Conservation (phyloP, 2,113 vertebrate genomes). For the Nothocercus julius region DNA sequence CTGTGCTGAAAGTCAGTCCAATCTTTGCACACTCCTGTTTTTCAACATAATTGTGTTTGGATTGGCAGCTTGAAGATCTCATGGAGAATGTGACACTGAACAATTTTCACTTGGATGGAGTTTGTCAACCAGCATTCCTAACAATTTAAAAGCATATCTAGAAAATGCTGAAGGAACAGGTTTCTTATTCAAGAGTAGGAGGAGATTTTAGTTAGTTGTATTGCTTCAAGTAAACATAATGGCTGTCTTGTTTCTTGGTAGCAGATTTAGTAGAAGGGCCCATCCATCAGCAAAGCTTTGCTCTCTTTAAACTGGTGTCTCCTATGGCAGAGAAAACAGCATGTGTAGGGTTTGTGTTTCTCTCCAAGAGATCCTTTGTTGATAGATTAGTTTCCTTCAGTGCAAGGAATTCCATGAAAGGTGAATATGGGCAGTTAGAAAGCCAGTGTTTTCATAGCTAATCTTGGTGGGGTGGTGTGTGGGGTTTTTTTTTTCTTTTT, state of each 20-base stretch:
- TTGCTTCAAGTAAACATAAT: background rate
- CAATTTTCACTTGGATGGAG: rapidly evolving
- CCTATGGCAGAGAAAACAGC: background rate
- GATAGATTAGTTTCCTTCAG: background rate
- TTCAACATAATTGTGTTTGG: rapidly evolving
- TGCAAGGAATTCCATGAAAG: rapidly evolving
- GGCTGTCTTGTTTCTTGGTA: background rate
- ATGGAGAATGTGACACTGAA: background rate
- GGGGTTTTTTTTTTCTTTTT: too few species aligned
- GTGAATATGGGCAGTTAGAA: background rate
- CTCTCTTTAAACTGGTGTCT: background rate
- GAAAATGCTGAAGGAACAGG: background rate
- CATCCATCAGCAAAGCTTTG: background rate
- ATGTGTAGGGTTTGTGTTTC: background rate
- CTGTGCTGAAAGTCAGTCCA: background rate
- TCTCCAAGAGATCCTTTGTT: background rate
- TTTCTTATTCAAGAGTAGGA: background rate
- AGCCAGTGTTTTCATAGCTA: rapidly evolving
- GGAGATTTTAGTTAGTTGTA: background rate
- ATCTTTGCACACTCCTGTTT: background rate
- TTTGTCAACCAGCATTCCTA: background rate
- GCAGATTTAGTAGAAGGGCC: background rate
- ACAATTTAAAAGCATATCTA: background rate
- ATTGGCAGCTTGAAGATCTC: background rate
- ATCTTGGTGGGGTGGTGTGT: too few species aligned